Percentiles rank a stretch among this genome's conserved stretches.
phyloP scores from a whole-genome alignment of 2,797 vertebrate genomes.

The Xyrichtys novacula region DNA sequence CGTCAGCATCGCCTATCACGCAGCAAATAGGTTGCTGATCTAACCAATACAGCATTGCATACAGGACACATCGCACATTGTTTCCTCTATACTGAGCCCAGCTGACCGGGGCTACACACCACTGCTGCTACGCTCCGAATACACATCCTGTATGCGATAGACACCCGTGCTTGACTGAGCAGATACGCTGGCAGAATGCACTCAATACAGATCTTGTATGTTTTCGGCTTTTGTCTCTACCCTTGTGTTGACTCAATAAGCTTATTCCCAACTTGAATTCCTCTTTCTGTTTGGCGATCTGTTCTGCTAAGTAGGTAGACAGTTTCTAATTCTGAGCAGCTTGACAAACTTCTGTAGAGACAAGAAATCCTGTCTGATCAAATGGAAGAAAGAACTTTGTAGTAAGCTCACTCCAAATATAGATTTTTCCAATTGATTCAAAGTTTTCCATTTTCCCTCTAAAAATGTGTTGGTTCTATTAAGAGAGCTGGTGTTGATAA shows the following conservation, averaged over 20 bases:
- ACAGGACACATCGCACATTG: too few relatives aligned
- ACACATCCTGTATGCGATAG: too few relatives aligned
- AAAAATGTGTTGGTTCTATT: background rate
- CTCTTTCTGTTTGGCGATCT: conserved; percentile 50
- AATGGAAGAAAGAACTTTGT: background rate
- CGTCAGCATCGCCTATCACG: too few relatives aligned
- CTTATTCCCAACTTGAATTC: conserved; percentile 63
- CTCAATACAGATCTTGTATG: too few relatives aligned
- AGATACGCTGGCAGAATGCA: too few relatives aligned
- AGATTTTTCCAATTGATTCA: background rate
- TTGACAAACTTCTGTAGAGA: conserved; percentile 44
- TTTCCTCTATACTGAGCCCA: too few relatives aligned
- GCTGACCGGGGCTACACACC: too few relatives aligned
- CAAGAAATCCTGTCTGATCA: conserved; percentile 16
- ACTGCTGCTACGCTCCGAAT: too few relatives aligned
- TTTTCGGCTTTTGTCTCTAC: conserved; percentile 13
- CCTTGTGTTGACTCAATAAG: conserved; percentile 33
- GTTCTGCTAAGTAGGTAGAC: conserved; percentile 26
- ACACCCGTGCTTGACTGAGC: too few relatives aligned
- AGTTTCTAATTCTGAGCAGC: conserved; percentile 41
- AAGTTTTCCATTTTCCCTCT: background rate
- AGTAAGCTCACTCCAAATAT: background rate
- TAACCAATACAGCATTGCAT: too few relatives aligned
- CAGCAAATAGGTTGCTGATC: too few relatives aligned
- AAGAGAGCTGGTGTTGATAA: background rate